Evolutionary conservation across 2,113 vertebrate species (phyloP), one percentile per base, ranked within the genome.

Genomic region (Cephalophus harveyi): DNA sequence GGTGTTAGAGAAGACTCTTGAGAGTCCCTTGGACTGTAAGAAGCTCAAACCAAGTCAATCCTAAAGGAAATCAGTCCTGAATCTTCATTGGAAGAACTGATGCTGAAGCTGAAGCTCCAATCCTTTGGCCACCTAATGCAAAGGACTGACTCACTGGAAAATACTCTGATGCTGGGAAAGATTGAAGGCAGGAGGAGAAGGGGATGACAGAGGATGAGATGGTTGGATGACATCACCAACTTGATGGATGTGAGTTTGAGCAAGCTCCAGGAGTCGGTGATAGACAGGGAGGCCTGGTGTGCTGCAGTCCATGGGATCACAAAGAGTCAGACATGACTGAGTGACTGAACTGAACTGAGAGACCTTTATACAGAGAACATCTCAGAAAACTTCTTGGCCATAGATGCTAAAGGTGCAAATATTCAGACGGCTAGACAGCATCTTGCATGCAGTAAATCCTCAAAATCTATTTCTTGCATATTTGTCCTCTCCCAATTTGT

Each of bases 401-500:
- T 11, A 30, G 40, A 71, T 12, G 52, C 6, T 4, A 17, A 33
- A n/a, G 8, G 28, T 3, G 2, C 19, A 21, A 17, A 17, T 5
- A 48, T n/a, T 28, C 48, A 23, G 67, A 30, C 23, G 2, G 28
- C 33, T 52, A 6, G 8, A 36, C 2, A 25, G 28, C 36, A 14
- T 19, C 17, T 3, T 13, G 3, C 43, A 13, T 7, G 10, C 13
- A 28, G 2, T 12, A 23, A 33, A 16, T 21, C 19, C 57, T 86
- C 64, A 55, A 23, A 54, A 27, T 7, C 21, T 7, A 15, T 25
- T 46, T 50, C 21, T 25, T 12, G 1, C 10, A 0, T 3, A 0
- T 6, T 55, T 40, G 40, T 74, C n/a, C 13, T 43, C 10, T 33
- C 21, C 3, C 5, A 1, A 3, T 14, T 50, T 59, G 52, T 15